Evolutionary conservation across 2,888 invertebrate species (phyloP).

Genomic region (Boloria selene): DNA sequence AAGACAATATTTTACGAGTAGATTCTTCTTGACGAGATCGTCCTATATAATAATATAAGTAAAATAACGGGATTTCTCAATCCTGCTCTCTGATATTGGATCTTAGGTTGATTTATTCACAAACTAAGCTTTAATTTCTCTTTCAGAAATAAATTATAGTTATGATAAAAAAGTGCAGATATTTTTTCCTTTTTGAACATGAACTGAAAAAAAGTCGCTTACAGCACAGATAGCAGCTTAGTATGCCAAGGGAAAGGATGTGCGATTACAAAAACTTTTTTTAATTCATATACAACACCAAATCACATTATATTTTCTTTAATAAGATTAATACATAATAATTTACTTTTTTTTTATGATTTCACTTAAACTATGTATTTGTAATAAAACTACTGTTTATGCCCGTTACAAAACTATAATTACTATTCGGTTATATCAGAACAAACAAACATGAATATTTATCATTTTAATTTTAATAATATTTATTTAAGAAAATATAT

Average conservation of each 20-base stretch:
- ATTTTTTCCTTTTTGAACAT: no score
- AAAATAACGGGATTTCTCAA: no score
- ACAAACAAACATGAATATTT: slow-evolving; percentile 31
- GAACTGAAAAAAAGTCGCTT: no score
- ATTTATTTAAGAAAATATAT: slow-evolving; percentile 66
- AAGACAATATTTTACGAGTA: no score
- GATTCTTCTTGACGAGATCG: no score
- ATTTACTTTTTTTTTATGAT: slow-evolving; percentile 67
- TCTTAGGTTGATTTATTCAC: no score
- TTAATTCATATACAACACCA: slow-evolving; percentile 82
- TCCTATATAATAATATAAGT: no score
- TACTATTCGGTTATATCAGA: slow-evolving; percentile 36
- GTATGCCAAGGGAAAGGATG: slow-evolving; percentile 67
- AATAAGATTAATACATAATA: slow-evolving; percentile 77
- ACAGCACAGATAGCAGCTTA: no score
- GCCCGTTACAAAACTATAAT: slow-evolving; percentile 49
- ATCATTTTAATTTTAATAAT: slow-evolving; percentile 50
- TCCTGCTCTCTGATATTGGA: no score
- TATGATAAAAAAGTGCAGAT: no score
- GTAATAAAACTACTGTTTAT: slow-evolving; percentile 50
- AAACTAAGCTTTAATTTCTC: no score
- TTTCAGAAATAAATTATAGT: no score
- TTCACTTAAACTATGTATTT: slow-evolving; percentile 60
- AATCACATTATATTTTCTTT: slow-evolving; percentile 83
- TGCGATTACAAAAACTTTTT: slow-evolving; percentile 75